These are phyloP conservation scores for Acleris holmiana DNA, from an alignment of 2,888 invertebrate genomes.

Conservation along the genomic window DNA sequence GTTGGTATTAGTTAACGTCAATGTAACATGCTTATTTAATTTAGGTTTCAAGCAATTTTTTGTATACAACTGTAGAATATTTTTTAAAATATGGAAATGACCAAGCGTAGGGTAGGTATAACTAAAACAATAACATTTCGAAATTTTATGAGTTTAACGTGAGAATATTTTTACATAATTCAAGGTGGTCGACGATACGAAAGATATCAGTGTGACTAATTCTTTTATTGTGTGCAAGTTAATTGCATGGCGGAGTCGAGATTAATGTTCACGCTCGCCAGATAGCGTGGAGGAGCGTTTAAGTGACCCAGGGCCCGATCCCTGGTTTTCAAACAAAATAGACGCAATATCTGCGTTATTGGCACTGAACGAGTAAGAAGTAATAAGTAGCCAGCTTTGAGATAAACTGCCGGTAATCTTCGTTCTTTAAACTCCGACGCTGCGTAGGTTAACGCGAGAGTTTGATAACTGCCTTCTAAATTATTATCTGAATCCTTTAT, in stretches of 20 bases:
- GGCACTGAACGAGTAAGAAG: background rate
- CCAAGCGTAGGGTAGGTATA: slow-evolving; percentile 10
- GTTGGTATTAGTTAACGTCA: slow-evolving; percentile 5
- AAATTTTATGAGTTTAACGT: slow-evolving; percentile 30
- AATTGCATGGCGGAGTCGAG: slow-evolving; percentile 45
- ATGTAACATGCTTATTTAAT: background rate
- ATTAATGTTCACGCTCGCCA: slow-evolving; percentile 43
- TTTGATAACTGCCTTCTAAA: slow-evolving; percentile 1
- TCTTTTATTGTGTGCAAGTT: slow-evolving; percentile 55
- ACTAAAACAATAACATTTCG: slow-evolving; percentile 30
- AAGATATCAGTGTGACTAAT: slow-evolving; percentile 50
- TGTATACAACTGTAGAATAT: background rate
- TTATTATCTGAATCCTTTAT: slow-evolving; percentile 4
- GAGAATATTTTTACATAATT: slow-evolving; percentile 47
- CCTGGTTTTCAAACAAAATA: too few species aligned
- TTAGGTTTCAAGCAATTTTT: background rate
- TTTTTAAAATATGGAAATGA: slow-evolving; percentile 26
- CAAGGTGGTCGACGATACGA: slow-evolving; percentile 49
- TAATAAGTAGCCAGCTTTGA: background rate
- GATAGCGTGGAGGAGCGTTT: slow-evolving; percentile 38
- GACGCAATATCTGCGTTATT: too few species aligned
- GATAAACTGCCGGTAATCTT: slow-evolving; percentile 8
- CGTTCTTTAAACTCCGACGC: background rate
- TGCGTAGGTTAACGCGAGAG: background rate
- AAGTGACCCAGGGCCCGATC: background rate